phyloP scores from a whole-genome alignment of 2,888 invertebrate genomes.

The Luperina testacea region DNA sequence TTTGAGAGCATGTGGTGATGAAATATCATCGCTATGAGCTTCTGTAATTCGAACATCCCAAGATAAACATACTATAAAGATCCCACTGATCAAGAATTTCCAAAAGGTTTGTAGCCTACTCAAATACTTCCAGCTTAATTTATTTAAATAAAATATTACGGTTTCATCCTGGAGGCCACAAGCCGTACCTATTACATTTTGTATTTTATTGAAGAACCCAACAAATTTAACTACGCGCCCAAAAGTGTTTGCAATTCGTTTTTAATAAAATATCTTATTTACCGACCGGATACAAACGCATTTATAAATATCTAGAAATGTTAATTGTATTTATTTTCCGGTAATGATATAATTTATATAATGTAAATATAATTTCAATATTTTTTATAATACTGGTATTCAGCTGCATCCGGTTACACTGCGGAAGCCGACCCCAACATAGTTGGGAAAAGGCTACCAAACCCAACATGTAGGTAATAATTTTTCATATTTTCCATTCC shows the following conservation, averaged over 20 bases:
- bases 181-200: neutral
- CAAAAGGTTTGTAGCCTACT: conserved; percentile 6
- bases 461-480: too few relatives aligned
- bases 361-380: too few relatives aligned
- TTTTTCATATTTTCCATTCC: too few relatives aligned
- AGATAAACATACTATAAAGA: too few relatives aligned
- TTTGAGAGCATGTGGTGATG: too few relatives aligned
- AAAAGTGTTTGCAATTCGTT: conserved; percentile 12
- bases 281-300: neutral
- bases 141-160: conserved; percentile 22
- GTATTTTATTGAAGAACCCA: conserved; percentile 20
- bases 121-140: conserved; percentile 32
- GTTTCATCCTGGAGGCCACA: neutral
- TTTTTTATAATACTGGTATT: too few relatives aligned
- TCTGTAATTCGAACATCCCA: neutral
- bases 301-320: conserved; percentile 4
- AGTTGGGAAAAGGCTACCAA: too few relatives aligned
- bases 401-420: too few relatives aligned
- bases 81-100: neutral
- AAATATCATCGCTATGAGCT: neutral
- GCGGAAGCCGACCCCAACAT: too few relatives aligned
- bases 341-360: conserved; percentile 7
- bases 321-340: conserved; percentile 21
- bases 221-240: conserved; percentile 22
- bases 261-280: conserved; percentile 7